These are phyloP conservation scores for Sisyra nigra DNA, from an alignment of 2,888 invertebrate species.

Conservation along the genomic window DNA sequence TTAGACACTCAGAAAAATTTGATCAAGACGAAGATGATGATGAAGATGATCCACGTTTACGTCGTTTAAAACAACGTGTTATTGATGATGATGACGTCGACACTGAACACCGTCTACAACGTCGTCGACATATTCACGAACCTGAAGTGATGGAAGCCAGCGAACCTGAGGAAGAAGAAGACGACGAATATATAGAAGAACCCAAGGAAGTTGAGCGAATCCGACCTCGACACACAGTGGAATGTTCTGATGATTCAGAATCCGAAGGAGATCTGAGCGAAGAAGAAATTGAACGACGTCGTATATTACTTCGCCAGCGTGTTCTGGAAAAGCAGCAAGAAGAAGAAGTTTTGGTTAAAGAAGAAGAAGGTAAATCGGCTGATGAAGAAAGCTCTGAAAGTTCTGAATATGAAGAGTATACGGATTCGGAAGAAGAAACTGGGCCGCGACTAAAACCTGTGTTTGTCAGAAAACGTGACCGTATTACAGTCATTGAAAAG, in stretches of 20 bases:
- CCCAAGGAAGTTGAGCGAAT: conserved; percentile 9
- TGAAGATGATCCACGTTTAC: conserved; percentile 69
- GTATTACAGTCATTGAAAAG: conserved; percentile 89
- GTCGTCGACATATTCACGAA: conserved; percentile 47
- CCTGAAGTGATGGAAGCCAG: conserved; percentile 48
- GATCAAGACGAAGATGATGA: conserved; percentile 26
- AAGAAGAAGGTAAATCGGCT: conserved; percentile 49
- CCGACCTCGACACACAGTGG: conserved; percentile 22
- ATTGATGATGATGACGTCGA: conserved; percentile 26
- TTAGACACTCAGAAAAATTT: conserved; percentile 19
- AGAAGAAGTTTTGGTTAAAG: conserved; percentile 53
- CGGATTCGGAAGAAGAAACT: conserved; percentile 81
- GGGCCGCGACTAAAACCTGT: conserved; percentile 86
- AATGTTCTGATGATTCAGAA: conserved; percentile 35
- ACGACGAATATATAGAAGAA: conserved; percentile 29
- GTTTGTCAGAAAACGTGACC: conserved; percentile 82
- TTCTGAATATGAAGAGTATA: conserved; percentile 73
- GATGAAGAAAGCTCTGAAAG: conserved; percentile 52
- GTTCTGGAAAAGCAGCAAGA: conserved; percentile 57
- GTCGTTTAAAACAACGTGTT: conserved; percentile 42
- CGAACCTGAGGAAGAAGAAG: conserved; percentile 30
- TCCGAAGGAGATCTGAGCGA: conserved; percentile 77
- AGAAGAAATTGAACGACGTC: conserved; percentile 67
- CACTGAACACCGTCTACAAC: conserved; percentile 34
- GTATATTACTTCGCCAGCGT: conserved; percentile 47